Evolutionary conservation across 2,113 vertebrate species (phyloP).

Genomic region (Silurus glanis): DNA sequence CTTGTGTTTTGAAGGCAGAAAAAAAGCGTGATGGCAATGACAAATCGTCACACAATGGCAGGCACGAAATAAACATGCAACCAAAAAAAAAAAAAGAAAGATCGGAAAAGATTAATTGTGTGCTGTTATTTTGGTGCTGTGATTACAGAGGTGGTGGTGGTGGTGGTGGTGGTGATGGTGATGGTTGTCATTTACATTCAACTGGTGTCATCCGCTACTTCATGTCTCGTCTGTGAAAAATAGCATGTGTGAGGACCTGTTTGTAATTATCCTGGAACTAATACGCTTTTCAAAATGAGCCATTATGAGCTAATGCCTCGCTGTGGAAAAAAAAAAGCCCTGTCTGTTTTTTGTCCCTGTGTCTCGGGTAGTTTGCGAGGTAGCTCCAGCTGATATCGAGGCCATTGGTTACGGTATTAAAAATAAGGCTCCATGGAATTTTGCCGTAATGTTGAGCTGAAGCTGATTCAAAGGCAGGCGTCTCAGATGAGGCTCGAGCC

Average conservation of each 20-base stretch:
- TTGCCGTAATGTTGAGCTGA: constrained; percentile 55
- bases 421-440: constrained; percentile 61
- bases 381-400: constrained; percentile 75
- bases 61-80: constrained; percentile 76
- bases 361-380: constrained; percentile 75
- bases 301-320: constrained; percentile 80
- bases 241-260: constrained; percentile 73
- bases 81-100: constrained; percentile 66
- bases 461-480: constrained; percentile 62
- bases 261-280: constrained; percentile 84
- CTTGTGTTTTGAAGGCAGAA: constrained; percentile 74
- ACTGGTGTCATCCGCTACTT: constrained; percentile 75
- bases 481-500: constrained; percentile 52
- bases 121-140: constrained; percentile 75
- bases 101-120: constrained; percentile 61
- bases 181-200: constrained; percentile 77
- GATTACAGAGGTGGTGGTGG: constrained; percentile 56
- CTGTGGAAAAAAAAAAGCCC: constrained; percentile 66
- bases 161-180: constrained; percentile 45
- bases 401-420: constrained; percentile 69
- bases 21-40: constrained; percentile 77
- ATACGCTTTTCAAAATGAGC: constrained; percentile 82
- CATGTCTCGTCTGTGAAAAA: constrained; percentile 75
- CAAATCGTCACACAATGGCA: constrained; percentile 70
- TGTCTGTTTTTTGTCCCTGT: constrained; percentile 73